Percentiles rank a stretch among this genome's conserved stretches.
Evolutionary conservation across 2,888 invertebrate species (phyloP).

Genomic region (Luperina nickerlii): DNA sequence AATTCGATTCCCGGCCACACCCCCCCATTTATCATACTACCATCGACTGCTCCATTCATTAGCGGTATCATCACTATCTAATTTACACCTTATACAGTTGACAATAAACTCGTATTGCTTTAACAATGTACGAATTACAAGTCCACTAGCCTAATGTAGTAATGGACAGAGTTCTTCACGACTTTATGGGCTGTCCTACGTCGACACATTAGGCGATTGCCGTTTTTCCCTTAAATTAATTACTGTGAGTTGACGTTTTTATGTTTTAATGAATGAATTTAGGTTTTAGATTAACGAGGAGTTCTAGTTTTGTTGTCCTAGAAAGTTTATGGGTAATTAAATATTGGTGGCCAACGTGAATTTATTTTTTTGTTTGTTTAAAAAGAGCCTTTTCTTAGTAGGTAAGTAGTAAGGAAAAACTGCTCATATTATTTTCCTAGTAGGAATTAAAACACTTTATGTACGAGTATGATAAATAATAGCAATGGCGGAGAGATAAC

Average conservation of each 20-base stretch:
- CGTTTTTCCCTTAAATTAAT: slow-evolving; percentile 77
- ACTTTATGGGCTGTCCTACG: slow-evolving; percentile 63
- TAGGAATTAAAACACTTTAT: background rate
- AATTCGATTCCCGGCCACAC: slow-evolving; percentile 80
- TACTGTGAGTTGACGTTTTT: slow-evolving; percentile 75
- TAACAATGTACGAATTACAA: slow-evolving; percentile 71
- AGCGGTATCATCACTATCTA: slow-evolving; percentile 69
- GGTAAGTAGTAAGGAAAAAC: background rate
- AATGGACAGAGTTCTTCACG: slow-evolving; percentile 69
- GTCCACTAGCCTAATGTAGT: slow-evolving; percentile 77
- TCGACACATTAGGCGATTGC: slow-evolving; percentile 81
- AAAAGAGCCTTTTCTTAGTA: background rate
- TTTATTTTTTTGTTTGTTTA: background rate
- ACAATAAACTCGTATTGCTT: slow-evolving; percentile 78
- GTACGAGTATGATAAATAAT: background rate
- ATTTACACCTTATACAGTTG: slow-evolving; percentile 79
- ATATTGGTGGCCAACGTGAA: background rate
- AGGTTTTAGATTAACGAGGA: slow-evolving; percentile 61
- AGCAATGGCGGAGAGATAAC: background rate
- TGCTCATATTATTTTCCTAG: background rate
- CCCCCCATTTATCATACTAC: slow-evolving; percentile 84
- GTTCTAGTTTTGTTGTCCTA: slow-evolving; percentile 39
- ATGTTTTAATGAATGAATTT: slow-evolving; percentile 67
- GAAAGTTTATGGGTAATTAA: slow-evolving; percentile 27
- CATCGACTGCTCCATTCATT: slow-evolving; percentile 81